Evolutionary conservation across 2,113 vertebrate genomes (phyloP), one percentile per base, ranked within the genome.

Genomic region (Xiphias gladius): DNA sequence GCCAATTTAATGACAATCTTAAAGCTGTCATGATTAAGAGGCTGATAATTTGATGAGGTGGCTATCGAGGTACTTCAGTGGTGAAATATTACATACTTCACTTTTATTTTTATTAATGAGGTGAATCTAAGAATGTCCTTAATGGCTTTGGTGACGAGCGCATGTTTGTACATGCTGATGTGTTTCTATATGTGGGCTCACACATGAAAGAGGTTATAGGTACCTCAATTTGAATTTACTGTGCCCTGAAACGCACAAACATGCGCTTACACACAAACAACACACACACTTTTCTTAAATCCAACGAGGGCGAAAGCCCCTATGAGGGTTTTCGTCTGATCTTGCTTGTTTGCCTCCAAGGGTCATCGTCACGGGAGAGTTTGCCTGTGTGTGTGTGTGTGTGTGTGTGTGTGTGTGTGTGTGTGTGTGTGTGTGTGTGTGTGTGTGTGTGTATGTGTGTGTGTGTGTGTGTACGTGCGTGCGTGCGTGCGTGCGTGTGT

Each of bases 11-110:
- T 46, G 82, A 73, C 48, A 16, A 71, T 71, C 63, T 74, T 70
- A 58, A 83, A 83, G 73, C 62, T 70, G 63, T 79, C 70, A 16
- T 84, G 75, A 89, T 83, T 37, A 87, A 83, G 58, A 79, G 77
- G 79, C 48, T 78, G 83, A 84, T 87, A 24, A 78, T 86, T 78
- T 83, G 74, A 86, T 77, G 66, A 88, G 62, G 65, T 20, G 64
- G 59, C 61, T 61, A 10, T 71, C 24, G 30, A 85, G 58, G 55
- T 65, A 10, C 68, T 77, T 75, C 32, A 65, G 39, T 26, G 41
- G 43, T 78, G 26, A 83, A 79, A 82, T 73, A 73, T 79, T 32
- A 78, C 32, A 59, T 0, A 46, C 82, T 77, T 74, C 26, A 67
- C 52, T 76, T 83, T 67, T 71, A 43, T 35, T 76, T 58, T 67